phyloP scores from a whole-genome alignment of 2,113 vertebrate species.

The Caranx melampygus region DNA sequence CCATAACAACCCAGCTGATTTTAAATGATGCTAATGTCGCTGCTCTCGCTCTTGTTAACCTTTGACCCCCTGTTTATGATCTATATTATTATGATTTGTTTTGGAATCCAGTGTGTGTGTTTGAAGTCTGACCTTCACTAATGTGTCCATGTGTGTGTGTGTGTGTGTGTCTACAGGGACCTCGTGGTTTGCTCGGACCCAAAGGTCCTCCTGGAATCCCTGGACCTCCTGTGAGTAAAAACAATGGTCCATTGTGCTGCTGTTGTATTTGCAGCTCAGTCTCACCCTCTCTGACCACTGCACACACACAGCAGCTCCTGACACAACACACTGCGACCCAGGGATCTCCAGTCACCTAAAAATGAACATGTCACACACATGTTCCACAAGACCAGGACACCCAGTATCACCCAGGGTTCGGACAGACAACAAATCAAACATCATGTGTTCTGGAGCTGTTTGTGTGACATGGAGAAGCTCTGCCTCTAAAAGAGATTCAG shows the following conservation, averaged over 20 bases:
- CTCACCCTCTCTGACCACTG: conserved; percentile 5
- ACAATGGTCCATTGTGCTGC: background rate
- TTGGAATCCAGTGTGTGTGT: no score
- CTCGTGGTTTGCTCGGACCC: conserved; percentile 93
- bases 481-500: background rate
- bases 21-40: background rate
- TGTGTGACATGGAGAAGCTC: background rate
- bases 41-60: no score
- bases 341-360: conserved; percentile 35
- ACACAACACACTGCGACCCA: conserved; percentile 10
- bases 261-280: conserved; percentile 27
- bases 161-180: conserved; percentile 85
- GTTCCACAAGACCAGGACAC: conserved; percentile 8
- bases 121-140: background rate
- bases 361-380: background rate
- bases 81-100: no score
- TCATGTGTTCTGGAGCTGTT: background rate
- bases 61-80: no score
- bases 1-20: conserved; percentile 36
- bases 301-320: conserved; percentile 18
- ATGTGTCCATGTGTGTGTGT: background rate
- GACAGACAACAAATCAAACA: background rate
- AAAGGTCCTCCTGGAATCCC: conserved; percentile 92
- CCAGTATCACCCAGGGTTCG: background rate
- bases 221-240: conserved; percentile 92